Base-by-base conservation (phyloP, 2,888 invertebrate species). In the Sphaerophoria taeniata region DNA sequence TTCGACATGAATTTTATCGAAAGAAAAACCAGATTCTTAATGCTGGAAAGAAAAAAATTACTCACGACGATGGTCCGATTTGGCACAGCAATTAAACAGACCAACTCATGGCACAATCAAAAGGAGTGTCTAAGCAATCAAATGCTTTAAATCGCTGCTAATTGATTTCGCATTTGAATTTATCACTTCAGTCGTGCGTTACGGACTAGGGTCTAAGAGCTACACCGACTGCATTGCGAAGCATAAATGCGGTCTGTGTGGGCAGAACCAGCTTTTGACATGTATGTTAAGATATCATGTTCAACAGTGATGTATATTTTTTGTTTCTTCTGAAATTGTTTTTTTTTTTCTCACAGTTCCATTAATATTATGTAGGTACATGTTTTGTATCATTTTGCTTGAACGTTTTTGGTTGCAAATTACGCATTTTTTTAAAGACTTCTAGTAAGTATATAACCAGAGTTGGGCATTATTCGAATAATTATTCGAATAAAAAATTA, bases 111-210 rank as follows among this genome's bases (percentile, higher is more conserved):
- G 55, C 73, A 74, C 34, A 61, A 65, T 73, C 78, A 70, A 24
- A 24, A 70, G 83, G 83, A 78, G 83, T 83, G 83, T 45, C 83
- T 60, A 55, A 43, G 58, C 73, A 83, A 56, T 53, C 58, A 74
- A 83, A 83, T 83, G 58, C 63, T 56, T 78, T 78, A 83, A 83
- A 78, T 78, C 53, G 83, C 74, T 78, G 73, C 83, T 78, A 83
- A 83, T 83, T 83, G 83, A 82, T 82, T 77, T 70, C 70, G 72
- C 51, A 70, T 78, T 74, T 78, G 16, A 78, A 83, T 83, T 63
- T 77, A 77, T 73, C 45, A 55, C 73, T 58, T 34, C n/a, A 39
- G 4, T 34, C n/a, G 34, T 16, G 11, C 6, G 5, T 12, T n/a
- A 45, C 45, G 4, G 9, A 9, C 9, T 58, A 36, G 2, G 9